Evolutionary conservation across 2,797 vertebrate species (phyloP), one percentile per base, ranked within the genome.

Genomic region (Arrhamphus sclerolepis): DNA sequence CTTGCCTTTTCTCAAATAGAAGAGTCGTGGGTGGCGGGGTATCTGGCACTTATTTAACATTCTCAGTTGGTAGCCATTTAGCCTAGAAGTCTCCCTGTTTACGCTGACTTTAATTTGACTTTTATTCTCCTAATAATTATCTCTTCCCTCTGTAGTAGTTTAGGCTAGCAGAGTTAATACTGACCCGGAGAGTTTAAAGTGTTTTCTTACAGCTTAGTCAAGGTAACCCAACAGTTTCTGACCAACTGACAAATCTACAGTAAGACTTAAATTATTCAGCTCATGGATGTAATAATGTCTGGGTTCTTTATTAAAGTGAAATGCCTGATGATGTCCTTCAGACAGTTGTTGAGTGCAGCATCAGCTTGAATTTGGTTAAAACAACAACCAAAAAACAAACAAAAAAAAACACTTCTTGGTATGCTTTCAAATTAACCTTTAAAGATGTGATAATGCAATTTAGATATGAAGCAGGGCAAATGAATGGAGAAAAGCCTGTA

Each of bases 21-120:
- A 56, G 73, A 77, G 53, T 50, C 47, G 47, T 67, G 74, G 72
- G 66, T 81, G 67, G 77, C 46, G 28, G 53, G 46, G 48, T 72
- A 64, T 65, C 69, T 62, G 60, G 42, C 62, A 50, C 64, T 61
- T 81, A 21, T 50, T 47, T 70, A 71, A 77, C 72, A 63, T 50
- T 78, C 46, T 60, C 68, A 38, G 38, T 40, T 46, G 66, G 62
- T 55, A 66, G 62, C 75, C 57, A 17, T 18, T 49, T 42, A 78
- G 57, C 56, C 31, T 14, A 21, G 39, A 73, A 50, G 42, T 66
- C 46, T 13, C 21, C 3, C 31, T 41, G 34, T 53, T 53, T 59
- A 31, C 18, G 19, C 34, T 48, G 39, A 39, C 43, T 39, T 58
- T 48, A 22, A 7, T 51, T 53, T 57, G n/a, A 69, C 56, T 77